Percentiles rank a stretch among this genome's conserved stretches.
Conservation (phyloP, 2,888 invertebrate species). For the Chrysolina americana region DNA sequence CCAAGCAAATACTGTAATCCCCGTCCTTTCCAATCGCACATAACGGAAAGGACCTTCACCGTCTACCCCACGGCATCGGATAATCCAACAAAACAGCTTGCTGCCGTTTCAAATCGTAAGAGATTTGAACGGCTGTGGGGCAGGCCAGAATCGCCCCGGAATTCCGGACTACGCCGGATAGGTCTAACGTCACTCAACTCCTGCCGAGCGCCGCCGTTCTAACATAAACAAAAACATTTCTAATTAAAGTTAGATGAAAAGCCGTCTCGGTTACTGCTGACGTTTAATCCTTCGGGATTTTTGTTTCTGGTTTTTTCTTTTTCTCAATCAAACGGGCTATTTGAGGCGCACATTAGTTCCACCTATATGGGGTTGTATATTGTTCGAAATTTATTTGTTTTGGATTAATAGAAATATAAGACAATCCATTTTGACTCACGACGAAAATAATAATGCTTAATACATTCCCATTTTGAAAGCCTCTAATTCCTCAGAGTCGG, state of each 20-base stretch:
- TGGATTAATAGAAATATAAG: no score
- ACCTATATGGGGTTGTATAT: not conserved
- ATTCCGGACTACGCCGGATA: conserved; percentile 39
- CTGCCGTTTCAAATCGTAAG: conserved; percentile 65
- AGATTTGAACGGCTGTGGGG: conserved; percentile 17
- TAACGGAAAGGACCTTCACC: not conserved
- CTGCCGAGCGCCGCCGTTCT: conserved; percentile 30
- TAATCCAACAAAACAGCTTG: not conserved
- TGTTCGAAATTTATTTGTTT: no score
- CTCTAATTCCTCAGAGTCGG: no score
- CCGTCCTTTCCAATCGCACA: not conserved
- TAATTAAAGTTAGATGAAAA: conserved; percentile 54
- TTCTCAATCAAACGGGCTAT: not conserved
- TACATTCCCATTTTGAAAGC: no score
- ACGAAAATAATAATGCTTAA: no score
- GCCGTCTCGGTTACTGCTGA: conserved; percentile 25
- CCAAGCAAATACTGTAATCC: not conserved
- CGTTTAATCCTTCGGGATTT: conserved; percentile 2
- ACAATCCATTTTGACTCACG: no score
- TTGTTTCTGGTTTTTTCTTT: conserved; percentile 8
- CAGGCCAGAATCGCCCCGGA: conserved; percentile 38
- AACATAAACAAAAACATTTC: conserved; percentile 56
- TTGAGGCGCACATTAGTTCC: not conserved
- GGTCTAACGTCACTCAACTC: conserved; percentile 51
- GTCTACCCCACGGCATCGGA: not conserved